Evolutionary conservation across 2,113 vertebrate species (phyloP).

Genomic region (Pollimyrus isidori): DNA sequence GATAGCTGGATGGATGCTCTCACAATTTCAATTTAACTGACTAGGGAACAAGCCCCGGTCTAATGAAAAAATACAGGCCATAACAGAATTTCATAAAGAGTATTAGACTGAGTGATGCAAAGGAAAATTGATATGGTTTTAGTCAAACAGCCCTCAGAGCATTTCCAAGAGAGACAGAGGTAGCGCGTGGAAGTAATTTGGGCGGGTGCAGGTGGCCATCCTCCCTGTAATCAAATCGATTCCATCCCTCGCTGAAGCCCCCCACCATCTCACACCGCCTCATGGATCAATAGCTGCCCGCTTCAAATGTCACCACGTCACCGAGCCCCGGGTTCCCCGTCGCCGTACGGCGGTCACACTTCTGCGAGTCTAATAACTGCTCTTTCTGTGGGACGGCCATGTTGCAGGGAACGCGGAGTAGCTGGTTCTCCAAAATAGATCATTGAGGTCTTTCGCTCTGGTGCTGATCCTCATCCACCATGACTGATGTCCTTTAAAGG

Average conservation of each 20-base stretch:
- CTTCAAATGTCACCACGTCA: conserved; percentile 23
- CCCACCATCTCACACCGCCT: conserved; percentile 12
- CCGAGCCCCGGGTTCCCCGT: not conserved
- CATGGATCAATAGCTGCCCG: conserved; percentile 17
- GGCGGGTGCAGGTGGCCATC: conserved; percentile 24
- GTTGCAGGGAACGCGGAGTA: not conserved
- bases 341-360: not conserved
- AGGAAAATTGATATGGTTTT: conserved; percentile 23
- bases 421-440: not conserved
- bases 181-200: conserved; percentile 21
- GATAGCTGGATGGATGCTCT: not conserved
- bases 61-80: conserved; percentile 12
- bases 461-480: not conserved
- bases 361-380: not conserved
- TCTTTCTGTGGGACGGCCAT: not conserved
- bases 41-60: not conserved
- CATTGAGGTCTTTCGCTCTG: not conserved
- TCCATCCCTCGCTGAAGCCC: conserved; percentile 21
- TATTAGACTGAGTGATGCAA: conserved; percentile 22
- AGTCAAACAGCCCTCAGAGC: conserved; percentile 10
- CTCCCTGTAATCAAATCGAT: conserved; percentile 30
- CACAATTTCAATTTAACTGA: conserved; percentile 4
- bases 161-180: conserved; percentile 14
- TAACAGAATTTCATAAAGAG: conserved; percentile 22
- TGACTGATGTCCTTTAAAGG: not conserved